These are phyloP conservation scores for Rissa tridactyla DNA, from an alignment of 2,113 vertebrate species.

Conservation along the genomic window DNA sequence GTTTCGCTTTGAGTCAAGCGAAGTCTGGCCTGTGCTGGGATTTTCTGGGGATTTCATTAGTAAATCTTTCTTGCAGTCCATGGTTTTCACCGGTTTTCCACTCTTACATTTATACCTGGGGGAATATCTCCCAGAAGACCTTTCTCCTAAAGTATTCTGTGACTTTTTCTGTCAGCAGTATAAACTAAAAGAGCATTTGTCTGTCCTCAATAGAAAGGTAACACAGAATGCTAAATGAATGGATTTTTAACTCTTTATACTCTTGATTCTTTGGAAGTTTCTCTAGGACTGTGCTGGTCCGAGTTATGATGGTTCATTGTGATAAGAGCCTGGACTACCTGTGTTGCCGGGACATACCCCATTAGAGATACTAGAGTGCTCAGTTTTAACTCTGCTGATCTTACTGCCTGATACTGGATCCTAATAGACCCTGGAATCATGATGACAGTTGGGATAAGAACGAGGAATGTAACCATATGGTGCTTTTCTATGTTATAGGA, in stretches of 20 bases:
- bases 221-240: not conserved
- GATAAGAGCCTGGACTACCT: not conserved
- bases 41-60: constrained; percentile 44
- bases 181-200: not conserved
- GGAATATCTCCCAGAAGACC: not conserved
- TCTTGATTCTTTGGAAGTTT: not conserved
- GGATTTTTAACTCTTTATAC: not conserved
- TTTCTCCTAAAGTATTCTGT: not conserved
- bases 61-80: not conserved
- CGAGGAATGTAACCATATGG: constrained; percentile 20
- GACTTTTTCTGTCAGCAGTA: not conserved
- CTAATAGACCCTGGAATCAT: not conserved
- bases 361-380: not conserved
- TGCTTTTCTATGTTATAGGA: constrained; percentile 20
- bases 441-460: constrained; percentile 16
- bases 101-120: not conserved
- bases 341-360: not conserved
- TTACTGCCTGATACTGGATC: not conserved
- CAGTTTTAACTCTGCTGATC: not conserved
- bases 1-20: not conserved
- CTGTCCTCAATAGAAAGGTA: not conserved
- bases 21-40: constrained; percentile 5
- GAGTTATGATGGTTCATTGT: not conserved
- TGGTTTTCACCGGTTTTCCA: not conserved
- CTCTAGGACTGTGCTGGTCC: not conserved